Conservation (phyloP, 2,888 invertebrate genomes). For the Pemphredon lugubris region DNA sequence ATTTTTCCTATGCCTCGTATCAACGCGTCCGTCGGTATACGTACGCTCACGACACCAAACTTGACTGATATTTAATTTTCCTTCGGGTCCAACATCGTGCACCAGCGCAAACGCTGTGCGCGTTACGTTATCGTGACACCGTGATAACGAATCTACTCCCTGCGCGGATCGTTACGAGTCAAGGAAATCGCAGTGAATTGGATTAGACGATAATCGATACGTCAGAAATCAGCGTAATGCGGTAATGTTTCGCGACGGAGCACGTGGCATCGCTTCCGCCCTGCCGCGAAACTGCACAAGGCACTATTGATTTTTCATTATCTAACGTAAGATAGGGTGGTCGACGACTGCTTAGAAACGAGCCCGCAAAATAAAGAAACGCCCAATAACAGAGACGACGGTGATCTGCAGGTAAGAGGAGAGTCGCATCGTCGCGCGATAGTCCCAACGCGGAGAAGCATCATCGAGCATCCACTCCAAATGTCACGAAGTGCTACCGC, state of each 20-base stretch:
- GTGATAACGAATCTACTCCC: too few relatives aligned
- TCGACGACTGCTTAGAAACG: conserved; percentile 15
- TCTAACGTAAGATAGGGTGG: conserved; percentile 26
- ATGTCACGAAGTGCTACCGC: conserved; percentile 55
- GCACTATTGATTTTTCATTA: conserved; percentile 47
- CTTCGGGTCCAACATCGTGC: too few relatives aligned
- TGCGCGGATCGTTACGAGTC: too few relatives aligned
- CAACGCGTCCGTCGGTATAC: too few relatives aligned
- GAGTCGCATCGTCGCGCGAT: conserved; percentile 3
- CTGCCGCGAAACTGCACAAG: conserved; percentile 17
- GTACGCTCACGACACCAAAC: too few relatives aligned
- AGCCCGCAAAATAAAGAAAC: conserved; percentile 21
- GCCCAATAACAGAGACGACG: conserved; percentile 7
- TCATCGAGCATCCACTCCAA: conserved; percentile 44
- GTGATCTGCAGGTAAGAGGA: conserved; percentile 1
- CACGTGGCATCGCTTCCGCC: not conserved
- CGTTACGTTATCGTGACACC: too few relatives aligned
- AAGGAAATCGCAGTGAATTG: too few relatives aligned
- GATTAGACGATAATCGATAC: too few relatives aligned
- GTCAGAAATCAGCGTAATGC: not conserved
- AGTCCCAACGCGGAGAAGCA: conserved; percentile 10
- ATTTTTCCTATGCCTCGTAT: too few relatives aligned
- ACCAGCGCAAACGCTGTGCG: too few relatives aligned
- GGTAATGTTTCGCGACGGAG: not conserved
- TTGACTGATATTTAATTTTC: too few relatives aligned